Evolutionary conservation across 2,888 invertebrate genomes (phyloP), one percentile per base, ranked within the genome.

Genomic region (Seira sanloemensis): DNA sequence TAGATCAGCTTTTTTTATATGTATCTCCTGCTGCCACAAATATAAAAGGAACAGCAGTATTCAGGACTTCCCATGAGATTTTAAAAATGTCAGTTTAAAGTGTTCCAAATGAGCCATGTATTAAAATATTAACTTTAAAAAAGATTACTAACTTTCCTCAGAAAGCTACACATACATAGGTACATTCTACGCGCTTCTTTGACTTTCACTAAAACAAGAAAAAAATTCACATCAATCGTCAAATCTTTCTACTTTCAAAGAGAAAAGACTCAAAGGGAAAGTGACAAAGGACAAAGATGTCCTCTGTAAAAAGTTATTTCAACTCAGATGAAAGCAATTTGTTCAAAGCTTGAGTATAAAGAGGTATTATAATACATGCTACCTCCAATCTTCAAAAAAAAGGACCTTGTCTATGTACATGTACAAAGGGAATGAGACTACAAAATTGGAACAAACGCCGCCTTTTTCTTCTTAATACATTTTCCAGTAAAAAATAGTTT

Each of bases 281-380:
- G 81, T 81, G 81, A 81, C 81, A 81, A 81, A 81, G 81, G 81
- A 81, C 81, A 81, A 81, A 81, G 66, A 75, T 71, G 71, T 79
- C 75, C 50, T 76, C 81, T 76, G 74, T 80, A 75, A 81, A 81
- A 81, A 81, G 81, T 81, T 81, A 75, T 81, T 81, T 81, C 76
- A 81, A 74, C 81, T 81, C 69, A 76, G 71, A 81, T 81, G 81
- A 81, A 81, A 81, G 76, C 71, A 81, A 81, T 76, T 81, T 76
- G 69, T 21, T 71, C 69, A 71, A 76, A 81, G 79, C 66, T n/a
- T n/a, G n/a, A 50, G 50, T 50, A 50, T n/a, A 73, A 76, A 81
- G 76, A 81, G 76, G 71, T 69, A 80, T 62, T 23, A 37, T 18
- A 50, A 50, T 50, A 50, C n/a, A 50, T 18, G 50, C 50, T 50